phyloP scores from a whole-genome alignment of 2,113 vertebrate species.

The Elachura formosa region DNA sequence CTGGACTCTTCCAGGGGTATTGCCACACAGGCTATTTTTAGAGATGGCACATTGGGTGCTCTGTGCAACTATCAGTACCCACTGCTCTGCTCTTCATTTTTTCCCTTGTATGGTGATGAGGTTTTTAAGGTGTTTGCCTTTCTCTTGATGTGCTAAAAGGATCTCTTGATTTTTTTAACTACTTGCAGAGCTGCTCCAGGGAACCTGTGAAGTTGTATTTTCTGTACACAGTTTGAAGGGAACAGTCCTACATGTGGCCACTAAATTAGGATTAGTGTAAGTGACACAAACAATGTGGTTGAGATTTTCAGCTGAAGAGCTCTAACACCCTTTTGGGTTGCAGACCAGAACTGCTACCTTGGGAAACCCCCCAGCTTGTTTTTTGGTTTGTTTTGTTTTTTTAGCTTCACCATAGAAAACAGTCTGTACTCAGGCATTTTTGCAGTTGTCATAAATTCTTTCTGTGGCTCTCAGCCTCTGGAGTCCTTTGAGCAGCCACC shows the following conservation, averaged over 20 bases:
- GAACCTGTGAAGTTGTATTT: not conserved
- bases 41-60: not conserved
- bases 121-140: conserved; percentile 18
- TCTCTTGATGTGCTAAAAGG: not conserved
- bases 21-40: not conserved
- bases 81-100: conserved; percentile 8
- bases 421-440: not conserved
- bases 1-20: conserved; percentile 25
- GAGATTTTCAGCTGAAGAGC: not conserved
- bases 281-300: not conserved
- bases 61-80: not conserved
- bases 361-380: not conserved
- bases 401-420: not conserved
- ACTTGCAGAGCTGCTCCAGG: not conserved
- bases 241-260: not conserved
- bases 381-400: not conserved
- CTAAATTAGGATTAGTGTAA: not conserved
- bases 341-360: not conserved
- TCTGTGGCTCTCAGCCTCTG: not conserved
- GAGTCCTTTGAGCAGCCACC: not conserved
- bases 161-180: not conserved
- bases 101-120: conserved; percentile 46
- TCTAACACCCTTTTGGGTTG: not conserved
- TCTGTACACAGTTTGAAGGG: not conserved
- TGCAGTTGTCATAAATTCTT: not conserved